Base-by-base conservation (phyloP, 2,113 vertebrate species). In the Melanerpes aurifrons region DNA sequence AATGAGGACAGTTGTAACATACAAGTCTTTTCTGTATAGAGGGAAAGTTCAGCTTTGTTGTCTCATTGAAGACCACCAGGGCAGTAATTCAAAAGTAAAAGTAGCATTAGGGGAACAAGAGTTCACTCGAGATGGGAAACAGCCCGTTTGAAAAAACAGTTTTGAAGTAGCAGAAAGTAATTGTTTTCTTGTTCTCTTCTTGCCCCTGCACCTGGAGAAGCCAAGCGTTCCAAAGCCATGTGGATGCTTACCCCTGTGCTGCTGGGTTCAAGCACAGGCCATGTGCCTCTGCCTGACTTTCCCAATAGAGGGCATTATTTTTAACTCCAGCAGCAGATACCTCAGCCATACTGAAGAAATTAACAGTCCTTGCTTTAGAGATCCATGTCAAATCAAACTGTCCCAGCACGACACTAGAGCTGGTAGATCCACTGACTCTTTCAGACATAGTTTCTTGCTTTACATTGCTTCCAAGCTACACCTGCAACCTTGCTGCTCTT, bases 1-100 rank as follows among this genome's bases (percentile, higher is more conserved):
- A 95, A 97, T 95, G 92, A 97, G 93, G 87, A 90, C 76, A 93
- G 89, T 74, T 82, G 67, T 91, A 94, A 74, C 74, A 88, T 47
- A 31, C 69, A 85, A 93, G 66, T 77, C 89, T 90, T 78, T 84
- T 68, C 95, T 93, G 70, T 67, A n/a, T 92, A 89, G 74, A 96
- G 40, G 5, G 0, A 58, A 94, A 85, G 89, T 81, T 96, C 89
- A 95, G 81, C 81, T 91, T 92, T 96, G 86, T 90, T 87, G 70
- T 66, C 67, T 77, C 82, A 72, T 43, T 26, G 53, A 85, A 90
- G 96, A 95, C 96, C 95, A 97, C 92, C 95, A 79, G 43, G 58
- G 79, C 84, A 95, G 91, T 35, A 93, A 96, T 90, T 94, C 84
- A 92, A 72, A 90, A 87, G 82, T 56, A 93, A 86, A 90, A 79